Base-by-base conservation (phyloP, 2,888 invertebrate species). In the Megaustenia siamemsis region DNA sequence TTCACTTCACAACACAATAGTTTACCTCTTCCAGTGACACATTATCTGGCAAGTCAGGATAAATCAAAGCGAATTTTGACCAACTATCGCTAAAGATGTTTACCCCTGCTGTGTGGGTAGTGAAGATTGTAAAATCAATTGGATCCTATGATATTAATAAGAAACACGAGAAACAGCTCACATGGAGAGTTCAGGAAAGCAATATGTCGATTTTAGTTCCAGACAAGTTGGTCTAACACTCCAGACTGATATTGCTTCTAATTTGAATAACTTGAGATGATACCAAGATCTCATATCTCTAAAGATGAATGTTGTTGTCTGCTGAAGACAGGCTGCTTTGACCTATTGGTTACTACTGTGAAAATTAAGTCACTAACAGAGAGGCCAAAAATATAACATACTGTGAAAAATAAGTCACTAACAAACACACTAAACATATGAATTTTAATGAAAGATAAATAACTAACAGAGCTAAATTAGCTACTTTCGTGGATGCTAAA, bases 161-260 rank as follows among this genome's bases (percentile, higher is more conserved):
- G 10, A 77, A 60, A 77, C 76, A 56, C 49, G 76, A 28, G 76
- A 77, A 77, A 60, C 40, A 60, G 56, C 38, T 76, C 60, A 38
- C 45, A 18, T 18, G 24, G 60, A 60, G 45, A 60, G 76, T 60
- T 45, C 32, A 68, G 35, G 45, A 28, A n/a, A 45, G 38, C 56
- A 60, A 21, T 38, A 10, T 24, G 76, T 77, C 76, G 76, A 77
- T 77, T 56, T 77, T 38, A 35, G 6, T 60, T 56, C n/a, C 8
- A 0, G 18, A 15, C 38, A 60, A 40, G 56, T 77, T 77, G 21
- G 60, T 35, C 38, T 77, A 77, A 77, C 28, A 45, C 76, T 77
- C 49, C 53, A 32, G n/a, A 60, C 12, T 60, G 56, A 60, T 56
- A 38, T 1, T 38, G 12, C 38, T 38, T 28, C 40, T 38, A 24